Percentiles rank a stretch among this genome's conserved stretches.
Conservation (phyloP, 2,113 vertebrate species). For the Elachura formosa region DNA sequence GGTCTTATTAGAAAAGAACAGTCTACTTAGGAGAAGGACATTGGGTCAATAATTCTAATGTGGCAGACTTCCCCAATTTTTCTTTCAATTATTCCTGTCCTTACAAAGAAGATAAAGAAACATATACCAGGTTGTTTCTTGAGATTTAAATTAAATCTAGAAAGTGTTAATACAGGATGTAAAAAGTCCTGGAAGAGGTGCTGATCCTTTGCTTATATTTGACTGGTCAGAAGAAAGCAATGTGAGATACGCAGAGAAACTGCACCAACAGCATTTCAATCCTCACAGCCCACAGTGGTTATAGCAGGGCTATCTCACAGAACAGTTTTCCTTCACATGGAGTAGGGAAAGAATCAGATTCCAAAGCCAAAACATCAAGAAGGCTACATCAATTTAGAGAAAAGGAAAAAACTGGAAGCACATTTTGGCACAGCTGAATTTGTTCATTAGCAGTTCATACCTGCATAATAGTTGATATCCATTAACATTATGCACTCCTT, state of each 20-base stretch:
- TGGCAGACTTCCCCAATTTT: neutral
- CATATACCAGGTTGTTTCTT: neutral
- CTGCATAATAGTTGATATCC: neutral
- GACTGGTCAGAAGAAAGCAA: neutral
- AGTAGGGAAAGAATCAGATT: neutral
- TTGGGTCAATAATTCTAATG: neutral
- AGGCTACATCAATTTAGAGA: neutral
- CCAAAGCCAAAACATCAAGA: neutral
- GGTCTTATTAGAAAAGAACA: neutral
- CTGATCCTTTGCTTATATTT: neutral
- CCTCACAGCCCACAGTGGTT: neutral
- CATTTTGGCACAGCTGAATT: neutral
- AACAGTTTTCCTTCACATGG: neutral
- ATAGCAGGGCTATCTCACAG: neutral
- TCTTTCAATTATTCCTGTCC: neutral
- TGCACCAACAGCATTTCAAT: neutral
- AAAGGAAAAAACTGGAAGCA: neutral
- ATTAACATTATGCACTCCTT: neutral
- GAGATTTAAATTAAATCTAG: neutral
- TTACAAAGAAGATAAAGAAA: neutral
- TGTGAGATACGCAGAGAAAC: neutral
- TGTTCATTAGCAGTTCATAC: neutral
- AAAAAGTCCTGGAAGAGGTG: neutral
- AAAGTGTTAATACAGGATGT: neutral
- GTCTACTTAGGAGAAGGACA: neutral